A percentile compares a stretch with the other conserved stretches of the same genome.
Conservation (phyloP, 2,113 vertebrate species). For the Mola mola region DNA sequence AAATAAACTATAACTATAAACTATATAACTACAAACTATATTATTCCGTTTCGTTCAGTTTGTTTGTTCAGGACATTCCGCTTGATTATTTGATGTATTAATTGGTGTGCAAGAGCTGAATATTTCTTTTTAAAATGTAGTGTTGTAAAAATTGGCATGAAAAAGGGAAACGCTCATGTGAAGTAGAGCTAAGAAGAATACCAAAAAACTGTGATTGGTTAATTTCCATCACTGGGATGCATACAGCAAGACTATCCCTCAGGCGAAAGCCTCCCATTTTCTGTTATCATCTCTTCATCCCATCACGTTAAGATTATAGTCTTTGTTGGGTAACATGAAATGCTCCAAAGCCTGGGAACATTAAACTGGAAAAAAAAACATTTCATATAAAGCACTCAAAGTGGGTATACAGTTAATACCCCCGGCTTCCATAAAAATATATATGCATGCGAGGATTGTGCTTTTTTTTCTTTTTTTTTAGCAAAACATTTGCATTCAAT, state of each 20-base stretch:
- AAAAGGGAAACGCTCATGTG: background rate
- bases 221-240: constrained; percentile 9
- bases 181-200: background rate
- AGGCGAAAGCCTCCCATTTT: background rate
- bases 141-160: background rate
- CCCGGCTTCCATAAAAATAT: constrained; percentile 42
- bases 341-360: constrained; percentile 6
- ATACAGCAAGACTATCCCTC: background rate
- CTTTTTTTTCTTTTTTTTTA: constrained; percentile 58
- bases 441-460: constrained; percentile 46
- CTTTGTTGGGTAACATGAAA: constrained; percentile 37
- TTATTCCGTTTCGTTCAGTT: no score
- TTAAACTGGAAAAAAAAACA: constrained; percentile 19
- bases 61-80: no score
- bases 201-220: background rate
- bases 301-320: constrained; percentile 24
- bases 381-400: constrained; percentile 45
- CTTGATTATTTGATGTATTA: no score
- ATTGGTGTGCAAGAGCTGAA: no score
- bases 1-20: no score
- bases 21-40: no score
- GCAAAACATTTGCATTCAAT: constrained; percentile 67
- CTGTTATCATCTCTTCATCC: background rate
- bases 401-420: constrained; percentile 59
- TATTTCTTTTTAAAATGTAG: background rate